Evolutionary conservation across 2,888 invertebrate genomes (phyloP).

Genomic region (Diloba caeruleocephala): DNA sequence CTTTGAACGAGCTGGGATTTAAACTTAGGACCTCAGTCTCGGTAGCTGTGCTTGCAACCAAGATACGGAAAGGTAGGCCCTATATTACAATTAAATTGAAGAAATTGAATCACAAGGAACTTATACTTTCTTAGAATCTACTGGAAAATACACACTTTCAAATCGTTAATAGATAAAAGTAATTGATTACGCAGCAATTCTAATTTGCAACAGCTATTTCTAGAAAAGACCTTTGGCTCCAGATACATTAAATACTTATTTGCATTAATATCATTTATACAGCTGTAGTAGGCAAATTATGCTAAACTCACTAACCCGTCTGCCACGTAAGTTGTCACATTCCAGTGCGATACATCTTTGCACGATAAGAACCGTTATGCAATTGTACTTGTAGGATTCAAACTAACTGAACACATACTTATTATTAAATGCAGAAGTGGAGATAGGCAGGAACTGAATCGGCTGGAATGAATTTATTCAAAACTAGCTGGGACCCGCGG

Average conservation of each 20-base stretch:
- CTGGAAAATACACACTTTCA: conserved; percentile 4
- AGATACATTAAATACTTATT: conserved; percentile 9
- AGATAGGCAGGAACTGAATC: conserved; percentile 31
- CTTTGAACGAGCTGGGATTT: too few relatives aligned
- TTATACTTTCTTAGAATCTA: not conserved
- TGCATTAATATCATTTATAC: conserved; percentile 23
- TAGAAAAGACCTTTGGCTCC: conserved; percentile 26
- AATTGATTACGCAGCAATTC: conserved; percentile 4
- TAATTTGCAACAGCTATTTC: conserved; percentile 3
- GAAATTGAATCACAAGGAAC: too few relatives aligned
- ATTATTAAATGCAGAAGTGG: conserved; percentile 5
- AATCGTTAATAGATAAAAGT: not conserved
- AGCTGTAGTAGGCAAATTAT: conserved; percentile 34
- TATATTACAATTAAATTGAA: too few relatives aligned
- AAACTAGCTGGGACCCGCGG: too few relatives aligned
- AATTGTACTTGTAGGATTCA: conserved; percentile 45
- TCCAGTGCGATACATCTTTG: conserved; percentile 46
- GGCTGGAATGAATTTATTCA: too few relatives aligned
- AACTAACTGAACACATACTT: conserved; percentile 29
- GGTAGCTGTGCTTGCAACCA: too few relatives aligned
- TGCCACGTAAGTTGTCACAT: conserved; percentile 34
- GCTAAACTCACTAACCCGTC: conserved; percentile 24
- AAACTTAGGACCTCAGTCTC: too few relatives aligned
- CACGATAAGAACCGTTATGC: conserved; percentile 46
- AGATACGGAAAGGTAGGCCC: too few relatives aligned